These are phyloP conservation scores for Morinoia aosen DNA, from an alignment of 2,888 invertebrate genomes.

Conservation along the genomic window DNA sequence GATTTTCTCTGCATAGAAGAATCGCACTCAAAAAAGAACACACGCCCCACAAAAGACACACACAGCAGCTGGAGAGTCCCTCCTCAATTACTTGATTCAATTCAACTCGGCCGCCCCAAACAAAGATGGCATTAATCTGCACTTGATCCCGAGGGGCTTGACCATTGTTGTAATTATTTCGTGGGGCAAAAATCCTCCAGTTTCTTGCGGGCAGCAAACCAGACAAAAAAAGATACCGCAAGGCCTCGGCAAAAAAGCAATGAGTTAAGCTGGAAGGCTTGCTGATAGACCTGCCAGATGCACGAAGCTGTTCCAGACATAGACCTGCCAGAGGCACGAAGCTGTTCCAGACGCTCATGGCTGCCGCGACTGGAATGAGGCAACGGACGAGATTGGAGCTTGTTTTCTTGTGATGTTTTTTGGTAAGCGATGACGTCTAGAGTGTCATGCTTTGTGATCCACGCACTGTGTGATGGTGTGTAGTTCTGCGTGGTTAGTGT, in stretches of 20 bases:
- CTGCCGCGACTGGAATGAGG: conserved; percentile 31
- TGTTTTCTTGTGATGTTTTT: not conserved
- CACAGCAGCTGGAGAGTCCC: not conserved
- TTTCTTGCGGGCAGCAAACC: not conserved
- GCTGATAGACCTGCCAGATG: conserved; percentile 23
- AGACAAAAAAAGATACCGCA: conserved; percentile 2
- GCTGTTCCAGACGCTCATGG: conserved; percentile 31
- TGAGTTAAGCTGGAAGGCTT: not conserved
- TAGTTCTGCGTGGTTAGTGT: not conserved
- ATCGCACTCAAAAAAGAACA: too few species aligned
- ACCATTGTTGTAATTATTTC: conserved; percentile 47
- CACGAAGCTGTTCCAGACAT: conserved; percentile 28
- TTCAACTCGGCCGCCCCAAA: not conserved
- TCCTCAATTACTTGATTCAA: not conserved
- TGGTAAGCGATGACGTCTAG: not conserved
- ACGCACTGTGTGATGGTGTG: not conserved
- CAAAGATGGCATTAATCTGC: conserved; percentile 25
- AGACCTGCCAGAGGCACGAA: conserved; percentile 23
- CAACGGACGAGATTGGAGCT: not conserved
- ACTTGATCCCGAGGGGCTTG: conserved; percentile 18
- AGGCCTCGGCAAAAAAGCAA: not conserved
- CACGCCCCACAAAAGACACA: not conserved
- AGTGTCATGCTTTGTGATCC: not conserved
- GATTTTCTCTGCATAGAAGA: too few species aligned
- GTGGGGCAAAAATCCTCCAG: conserved; percentile 13